phyloP scores from a whole-genome alignment of 2,113 vertebrate species.

The Dascyllus trimaculatus region DNA sequence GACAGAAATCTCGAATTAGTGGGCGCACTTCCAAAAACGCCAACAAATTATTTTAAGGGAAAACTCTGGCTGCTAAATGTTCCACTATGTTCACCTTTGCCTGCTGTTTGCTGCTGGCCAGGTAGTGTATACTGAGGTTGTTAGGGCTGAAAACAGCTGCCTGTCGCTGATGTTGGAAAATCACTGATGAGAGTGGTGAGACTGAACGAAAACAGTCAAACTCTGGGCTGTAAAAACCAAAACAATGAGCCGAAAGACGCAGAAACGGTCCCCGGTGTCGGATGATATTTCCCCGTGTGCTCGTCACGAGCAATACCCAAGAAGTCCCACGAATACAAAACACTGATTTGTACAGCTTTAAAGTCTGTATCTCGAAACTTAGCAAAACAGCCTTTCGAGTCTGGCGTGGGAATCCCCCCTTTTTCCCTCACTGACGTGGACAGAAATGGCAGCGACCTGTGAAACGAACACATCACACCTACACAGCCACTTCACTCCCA shows the following conservation, averaged over 20 bases:
- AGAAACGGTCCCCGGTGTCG: neutral
- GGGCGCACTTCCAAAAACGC: neutral
- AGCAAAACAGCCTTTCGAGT: conserved; percentile 16
- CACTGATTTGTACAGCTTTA: conserved; percentile 16
- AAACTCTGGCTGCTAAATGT: neutral
- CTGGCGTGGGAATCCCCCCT: conserved; percentile 48
- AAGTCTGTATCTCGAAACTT: conserved; percentile 20
- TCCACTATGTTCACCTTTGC: neutral
- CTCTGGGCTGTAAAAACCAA: neutral
- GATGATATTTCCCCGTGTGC: neutral
- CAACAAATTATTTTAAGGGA: neutral
- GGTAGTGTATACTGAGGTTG: neutral
- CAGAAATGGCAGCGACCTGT: conserved; percentile 57
- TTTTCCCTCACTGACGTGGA: conserved; percentile 10
- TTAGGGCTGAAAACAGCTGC: neutral
- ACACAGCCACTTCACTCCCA: conserved; percentile 78
- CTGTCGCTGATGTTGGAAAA: neutral
- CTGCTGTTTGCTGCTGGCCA: neutral
- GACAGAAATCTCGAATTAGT: neutral
- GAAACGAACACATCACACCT: conserved; percentile 77
- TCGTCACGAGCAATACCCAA: neutral
- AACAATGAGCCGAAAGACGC: conserved; percentile 18
- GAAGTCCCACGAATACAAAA: neutral
- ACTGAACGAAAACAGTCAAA: neutral
- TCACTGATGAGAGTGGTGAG: neutral